Evolutionary conservation across 64 coral and sea anemone genomes (phyloP).

Genomic region (Stylophora pistillata): DNA sequence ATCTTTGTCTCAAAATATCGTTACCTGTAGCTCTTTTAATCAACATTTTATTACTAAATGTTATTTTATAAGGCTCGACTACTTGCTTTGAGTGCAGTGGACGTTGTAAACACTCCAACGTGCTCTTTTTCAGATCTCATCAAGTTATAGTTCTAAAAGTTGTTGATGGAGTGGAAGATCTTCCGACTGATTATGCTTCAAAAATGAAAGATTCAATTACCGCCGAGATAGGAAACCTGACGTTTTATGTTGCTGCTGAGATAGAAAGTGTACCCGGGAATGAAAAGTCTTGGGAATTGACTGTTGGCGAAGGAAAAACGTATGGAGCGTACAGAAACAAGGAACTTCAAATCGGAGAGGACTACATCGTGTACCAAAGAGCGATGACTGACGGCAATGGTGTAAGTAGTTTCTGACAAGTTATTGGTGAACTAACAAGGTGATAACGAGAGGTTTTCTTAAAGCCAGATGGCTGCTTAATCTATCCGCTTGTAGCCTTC

Average conservation of each 20-base stretch:
- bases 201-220: background rate
- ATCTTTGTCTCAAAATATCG: no score
- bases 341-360: background rate
- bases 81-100: background rate
- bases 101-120: background rate
- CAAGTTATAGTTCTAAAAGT: conserved; percentile 30
- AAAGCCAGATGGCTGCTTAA: no score
- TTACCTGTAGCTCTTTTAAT: no score
- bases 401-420: conserved; percentile 6
- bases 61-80: background rate
- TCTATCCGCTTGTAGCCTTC: no score
- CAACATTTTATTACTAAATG: background rate
- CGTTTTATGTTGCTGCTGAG: conserved; percentile 43
- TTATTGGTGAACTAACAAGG: background rate
- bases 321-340: conserved; percentile 9
- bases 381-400: background rate
- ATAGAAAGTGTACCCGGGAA: background rate
- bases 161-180: background rate
- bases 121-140: background rate
- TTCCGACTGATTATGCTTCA: background rate
- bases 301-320: conserved; percentile 21
- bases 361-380: conserved; percentile 30
- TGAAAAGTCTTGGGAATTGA: background rate
- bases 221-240: background rate
- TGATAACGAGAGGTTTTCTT: no score